A percentile compares a stretch with the other conserved stretches of the same genome.
Evolutionary conservation across 2,797 vertebrate species (phyloP).

Genomic region (Trachurus trachurus): DNA sequence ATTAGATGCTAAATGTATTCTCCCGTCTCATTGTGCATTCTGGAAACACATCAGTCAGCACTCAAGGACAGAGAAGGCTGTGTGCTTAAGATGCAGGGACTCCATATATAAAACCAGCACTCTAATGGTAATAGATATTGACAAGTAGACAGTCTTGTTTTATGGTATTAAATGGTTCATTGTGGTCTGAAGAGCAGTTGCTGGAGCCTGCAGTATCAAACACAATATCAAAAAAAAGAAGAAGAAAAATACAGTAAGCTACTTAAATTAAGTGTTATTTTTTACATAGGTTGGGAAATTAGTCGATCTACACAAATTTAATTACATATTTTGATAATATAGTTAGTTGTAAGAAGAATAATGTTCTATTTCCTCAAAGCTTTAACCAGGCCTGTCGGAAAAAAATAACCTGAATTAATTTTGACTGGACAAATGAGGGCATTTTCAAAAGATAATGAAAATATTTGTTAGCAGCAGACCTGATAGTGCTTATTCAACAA

Average conservation of each 20-base stretch:
- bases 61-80: constrained; percentile 64
- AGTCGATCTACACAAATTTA: background rate
- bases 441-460: constrained; percentile 14
- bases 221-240: constrained; percentile 5
- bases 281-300: background rate
- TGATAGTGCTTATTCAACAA: background rate
- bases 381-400: too few relatives aligned
- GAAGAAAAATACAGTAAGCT: background rate
- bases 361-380: too few relatives aligned
- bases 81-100: constrained; percentile 55
- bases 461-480: background rate
- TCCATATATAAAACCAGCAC: constrained; percentile 61
- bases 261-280: background rate
- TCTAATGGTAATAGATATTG: constrained; percentile 69
- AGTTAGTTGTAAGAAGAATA: background rate
- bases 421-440: background rate
- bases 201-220: constrained; percentile 1
- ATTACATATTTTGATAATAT: background rate
- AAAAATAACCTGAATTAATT: too few relatives aligned
- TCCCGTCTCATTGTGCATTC: constrained; percentile 69
- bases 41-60: constrained; percentile 50
- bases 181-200: constrained; percentile 18
- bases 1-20: constrained; percentile 54
- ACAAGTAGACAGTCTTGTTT: constrained; percentile 52
- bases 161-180: constrained; percentile 44